Percentiles rank a stretch among this genome's conserved stretches.
Conservation (phyloP, 2,797 vertebrate genomes). For the Enteromius thamalakanensis region DNA sequence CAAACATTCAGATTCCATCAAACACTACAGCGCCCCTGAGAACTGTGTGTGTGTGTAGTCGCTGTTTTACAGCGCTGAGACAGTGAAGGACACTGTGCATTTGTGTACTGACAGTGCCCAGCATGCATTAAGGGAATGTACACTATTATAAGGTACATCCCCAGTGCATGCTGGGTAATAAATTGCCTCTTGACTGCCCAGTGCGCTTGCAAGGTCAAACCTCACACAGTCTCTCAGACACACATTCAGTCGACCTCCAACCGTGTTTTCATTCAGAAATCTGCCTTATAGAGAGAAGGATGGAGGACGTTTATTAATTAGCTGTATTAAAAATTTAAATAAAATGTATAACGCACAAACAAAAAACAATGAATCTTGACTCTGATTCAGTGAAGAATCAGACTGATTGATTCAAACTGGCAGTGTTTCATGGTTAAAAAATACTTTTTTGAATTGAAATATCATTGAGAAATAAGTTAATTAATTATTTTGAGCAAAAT, state of each 20-base stretch:
- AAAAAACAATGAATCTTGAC: not conserved
- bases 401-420: not conserved
- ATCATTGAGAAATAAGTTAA: no score
- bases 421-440: not conserved
- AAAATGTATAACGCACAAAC: not conserved
- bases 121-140: not conserved
- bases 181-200: conserved; percentile 19
- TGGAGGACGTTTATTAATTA: not conserved
- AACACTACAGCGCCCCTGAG: not conserved
- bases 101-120: not conserved
- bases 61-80: not conserved
- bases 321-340: not conserved
- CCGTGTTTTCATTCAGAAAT: not conserved
- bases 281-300: not conserved
- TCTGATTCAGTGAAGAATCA: not conserved
- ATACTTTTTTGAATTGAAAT: no score
- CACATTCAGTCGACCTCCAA: not conserved
- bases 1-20: conserved; percentile 21
- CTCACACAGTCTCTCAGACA: not conserved
- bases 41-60: not conserved
- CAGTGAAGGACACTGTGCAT: not conserved
- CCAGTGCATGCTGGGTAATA: conserved; percentile 23
- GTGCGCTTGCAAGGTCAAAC: conserved; percentile 6
- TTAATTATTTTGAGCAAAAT: no score
- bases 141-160: not conserved